Evolutionary conservation across 2,888 invertebrate genomes (phyloP), one percentile per base, ranked within the genome.

Genomic region (Bombylius discolor): DNA sequence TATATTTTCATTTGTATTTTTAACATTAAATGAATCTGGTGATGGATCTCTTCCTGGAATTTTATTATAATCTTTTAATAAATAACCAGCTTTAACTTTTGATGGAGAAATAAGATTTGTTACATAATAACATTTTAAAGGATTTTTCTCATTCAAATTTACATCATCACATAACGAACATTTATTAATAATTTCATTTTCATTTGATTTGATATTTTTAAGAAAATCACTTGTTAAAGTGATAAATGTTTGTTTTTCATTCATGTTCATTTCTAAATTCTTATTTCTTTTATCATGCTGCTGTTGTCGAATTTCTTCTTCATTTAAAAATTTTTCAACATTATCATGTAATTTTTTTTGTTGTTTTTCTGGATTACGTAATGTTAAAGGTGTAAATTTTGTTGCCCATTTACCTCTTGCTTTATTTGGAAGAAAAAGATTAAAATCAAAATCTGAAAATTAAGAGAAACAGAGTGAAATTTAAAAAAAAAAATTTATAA

Each of bases 31-130:
- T 39, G 8, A n/a, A 11, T 12, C 61, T 2, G 84, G 84, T 53
- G 82, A 80, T 12, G 65, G 62, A 51, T 82, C 82, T 56, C 85
- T 74, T 0, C 85, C 84, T 5, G 81, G 81, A 63, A 85, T 84
- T 50, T 73, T 65, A 33, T 72, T 68, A 81, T 83, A 84, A 64
- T 81, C 76, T 69, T 76, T 80, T n/a, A 85, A 67, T 54, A 83
- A 70, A 66, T 71, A 70, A 32, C 81, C 78, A 45, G 73, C 68
- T 61, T 70, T 72, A 49, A 67, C 65, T 49, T 53, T 63, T 44
- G 72, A 70, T 51, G 72, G 73, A 58, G 77, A 72, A 49, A 84
- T 64, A 49, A 81, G 67, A 56, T 72, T 66, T 23, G 68, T 60
- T 5, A 79, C 71, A 69, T 79, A 81, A 64, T 76, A 80, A n/a